These are phyloP conservation scores for Balanococcus diminutus DNA, from an alignment of 2,888 invertebrate genomes.

Conservation along the genomic window DNA sequence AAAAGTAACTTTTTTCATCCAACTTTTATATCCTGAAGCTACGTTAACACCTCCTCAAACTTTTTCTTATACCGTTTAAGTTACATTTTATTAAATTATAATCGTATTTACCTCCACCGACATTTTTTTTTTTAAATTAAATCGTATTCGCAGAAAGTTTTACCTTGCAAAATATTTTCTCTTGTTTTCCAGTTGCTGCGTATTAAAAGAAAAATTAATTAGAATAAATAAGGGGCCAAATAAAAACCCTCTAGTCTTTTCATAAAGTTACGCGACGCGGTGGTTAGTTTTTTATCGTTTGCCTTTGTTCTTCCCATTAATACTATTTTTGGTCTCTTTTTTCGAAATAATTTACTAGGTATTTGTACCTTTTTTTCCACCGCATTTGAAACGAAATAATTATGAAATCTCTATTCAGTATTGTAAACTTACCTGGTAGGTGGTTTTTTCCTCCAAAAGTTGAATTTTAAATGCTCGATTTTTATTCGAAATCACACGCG, in stretches of 20 bases:
- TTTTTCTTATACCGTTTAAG: constrained; percentile 37
- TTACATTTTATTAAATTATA: constrained; percentile 37
- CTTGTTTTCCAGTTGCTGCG: constrained; percentile 4
- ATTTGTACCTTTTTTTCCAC: not conserved
- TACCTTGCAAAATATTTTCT: not conserved
- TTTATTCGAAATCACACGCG: not conserved
- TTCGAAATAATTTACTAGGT: not conserved
- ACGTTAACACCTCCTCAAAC: constrained; percentile 15
- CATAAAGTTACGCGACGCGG: not conserved
- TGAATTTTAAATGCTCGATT: not conserved
- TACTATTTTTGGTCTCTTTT: not conserved
- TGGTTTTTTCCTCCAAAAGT: not conserved
- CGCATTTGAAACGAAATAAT: not conserved
- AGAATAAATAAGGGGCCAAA: not conserved
- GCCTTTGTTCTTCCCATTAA: not conserved
- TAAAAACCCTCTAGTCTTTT: constrained; percentile 1
- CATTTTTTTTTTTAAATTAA: constrained; percentile 2
- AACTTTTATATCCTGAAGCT: constrained; percentile 28
- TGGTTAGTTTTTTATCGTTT: not conserved
- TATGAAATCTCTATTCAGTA: not conserved
- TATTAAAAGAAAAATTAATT: constrained; percentile 29
- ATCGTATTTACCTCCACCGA: constrained; percentile 18
- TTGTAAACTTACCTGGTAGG: not conserved
- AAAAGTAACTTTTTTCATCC: constrained; percentile 31
- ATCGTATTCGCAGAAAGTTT: not conserved